Conservation (phyloP, 2,888 invertebrate species). For the Cecidostiba fungosa region DNA sequence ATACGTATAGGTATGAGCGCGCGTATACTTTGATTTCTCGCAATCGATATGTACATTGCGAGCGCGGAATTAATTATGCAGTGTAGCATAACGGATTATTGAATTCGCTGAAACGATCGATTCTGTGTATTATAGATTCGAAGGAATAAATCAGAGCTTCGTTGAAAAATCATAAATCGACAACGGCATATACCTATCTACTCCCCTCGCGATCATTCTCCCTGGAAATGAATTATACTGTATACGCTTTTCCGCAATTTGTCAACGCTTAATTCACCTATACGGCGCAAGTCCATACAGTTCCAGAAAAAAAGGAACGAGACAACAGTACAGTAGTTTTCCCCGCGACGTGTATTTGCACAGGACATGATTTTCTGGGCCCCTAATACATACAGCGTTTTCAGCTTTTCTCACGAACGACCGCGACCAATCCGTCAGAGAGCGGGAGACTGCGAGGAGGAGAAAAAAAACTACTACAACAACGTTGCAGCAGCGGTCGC, state of each 20-base stretch:
- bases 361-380: slow-evolving; percentile 9
- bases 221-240: slow-evolving; percentile 31
- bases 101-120: neutral
- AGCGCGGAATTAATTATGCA: slow-evolving; percentile 50
- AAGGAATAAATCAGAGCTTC: neutral
- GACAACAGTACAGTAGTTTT: neutral
- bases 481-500: slow-evolving; percentile 48
- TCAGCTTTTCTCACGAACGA: slow-evolving; percentile 47
- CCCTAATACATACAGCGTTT: neutral
- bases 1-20: neutral
- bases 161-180: slow-evolving; percentile 2
- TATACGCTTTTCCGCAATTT: slow-evolving; percentile 46
- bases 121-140: neutral
- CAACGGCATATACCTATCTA: too few species aligned
- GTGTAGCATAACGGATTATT: neutral
- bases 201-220: neutral
- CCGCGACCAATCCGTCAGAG: slow-evolving; percentile 54
- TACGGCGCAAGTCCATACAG: neutral
- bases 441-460: neutral
- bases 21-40: slow-evolving; percentile 35
- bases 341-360: neutral
- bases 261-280: slow-evolving; percentile 34
- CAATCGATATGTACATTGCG: slow-evolving; percentile 25
- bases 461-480: neutral
- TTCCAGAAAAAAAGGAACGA: neutral